Conservation (phyloP, 2,113 vertebrate genomes). For the Addax nasomaculatus region DNA sequence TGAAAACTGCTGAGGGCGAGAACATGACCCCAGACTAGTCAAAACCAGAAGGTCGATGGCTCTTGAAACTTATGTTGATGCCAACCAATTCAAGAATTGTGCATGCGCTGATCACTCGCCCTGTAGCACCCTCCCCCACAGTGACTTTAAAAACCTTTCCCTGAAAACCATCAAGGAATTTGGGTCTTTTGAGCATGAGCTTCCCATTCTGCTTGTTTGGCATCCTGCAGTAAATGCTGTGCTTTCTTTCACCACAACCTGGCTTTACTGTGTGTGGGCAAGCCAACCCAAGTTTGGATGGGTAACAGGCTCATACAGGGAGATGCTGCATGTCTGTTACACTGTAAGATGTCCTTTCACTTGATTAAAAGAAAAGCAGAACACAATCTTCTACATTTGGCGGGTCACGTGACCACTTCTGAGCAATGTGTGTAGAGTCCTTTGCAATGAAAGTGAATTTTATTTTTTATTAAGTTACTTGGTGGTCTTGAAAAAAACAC, state of each 20-base stretch:
- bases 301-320: neutral
- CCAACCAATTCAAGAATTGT: neutral
- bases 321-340: neutral
- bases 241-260: neutral
- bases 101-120: neutral
- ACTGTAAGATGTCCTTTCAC: neutral
- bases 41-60: neutral
- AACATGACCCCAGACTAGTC: neutral
- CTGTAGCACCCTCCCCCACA: neutral
- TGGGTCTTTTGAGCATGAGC: neutral
- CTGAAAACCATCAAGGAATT: neutral
- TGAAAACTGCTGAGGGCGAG: neutral
- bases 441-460: neutral
- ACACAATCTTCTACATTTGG: neutral
- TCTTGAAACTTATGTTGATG: neutral
- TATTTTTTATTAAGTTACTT: conserved; percentile 25
- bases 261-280: neutral
- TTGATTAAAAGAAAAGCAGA: neutral
- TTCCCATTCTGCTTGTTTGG: neutral
- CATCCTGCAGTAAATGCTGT: neutral
- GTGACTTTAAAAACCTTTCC: neutral
- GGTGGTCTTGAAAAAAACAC: neutral
- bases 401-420: neutral
- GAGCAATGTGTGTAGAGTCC: neutral
- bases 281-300: neutral